Conservation (phyloP, 2,888 invertebrate genomes). For the Ochropacha duplaris region DNA sequence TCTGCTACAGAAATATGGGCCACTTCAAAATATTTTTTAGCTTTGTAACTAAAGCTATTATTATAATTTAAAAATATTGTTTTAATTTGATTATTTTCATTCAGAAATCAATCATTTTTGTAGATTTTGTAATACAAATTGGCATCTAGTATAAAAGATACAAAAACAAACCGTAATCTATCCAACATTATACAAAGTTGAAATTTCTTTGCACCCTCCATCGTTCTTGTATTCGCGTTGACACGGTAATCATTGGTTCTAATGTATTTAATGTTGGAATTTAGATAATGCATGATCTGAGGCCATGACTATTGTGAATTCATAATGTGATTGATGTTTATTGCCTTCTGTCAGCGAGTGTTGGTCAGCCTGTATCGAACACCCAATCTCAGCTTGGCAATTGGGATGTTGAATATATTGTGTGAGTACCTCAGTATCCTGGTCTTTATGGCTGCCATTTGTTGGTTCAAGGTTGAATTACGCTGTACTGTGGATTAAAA, state of each 20-base stretch:
- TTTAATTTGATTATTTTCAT: too few species aligned
- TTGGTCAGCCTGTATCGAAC: slow-evolving; percentile 7
- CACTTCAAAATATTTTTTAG: too few species aligned
- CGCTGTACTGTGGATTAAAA: not conserved
- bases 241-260: slow-evolving; percentile 22
- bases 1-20: too few species aligned
- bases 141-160: too few species aligned
- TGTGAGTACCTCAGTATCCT: not conserved
- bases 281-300: slow-evolving; percentile 38
- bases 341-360: slow-evolving; percentile 15
- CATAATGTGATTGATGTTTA: slow-evolving; percentile 33
- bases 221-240: slow-evolving; percentile 3
- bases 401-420: not conserved
- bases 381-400: not conserved
- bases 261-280: slow-evolving; percentile 46
- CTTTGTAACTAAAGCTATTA: too few species aligned
- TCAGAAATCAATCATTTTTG: too few species aligned
- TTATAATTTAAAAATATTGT: too few species aligned
- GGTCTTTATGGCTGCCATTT: not conserved
- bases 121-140: too few species aligned
- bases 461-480: not conserved
- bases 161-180: too few species aligned
- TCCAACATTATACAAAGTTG: not conserved
- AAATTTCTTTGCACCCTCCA: not conserved
- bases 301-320: slow-evolving; percentile 19